Conservation (phyloP, 2,113 vertebrate genomes). For the Acrocephalus kingi region DNA sequence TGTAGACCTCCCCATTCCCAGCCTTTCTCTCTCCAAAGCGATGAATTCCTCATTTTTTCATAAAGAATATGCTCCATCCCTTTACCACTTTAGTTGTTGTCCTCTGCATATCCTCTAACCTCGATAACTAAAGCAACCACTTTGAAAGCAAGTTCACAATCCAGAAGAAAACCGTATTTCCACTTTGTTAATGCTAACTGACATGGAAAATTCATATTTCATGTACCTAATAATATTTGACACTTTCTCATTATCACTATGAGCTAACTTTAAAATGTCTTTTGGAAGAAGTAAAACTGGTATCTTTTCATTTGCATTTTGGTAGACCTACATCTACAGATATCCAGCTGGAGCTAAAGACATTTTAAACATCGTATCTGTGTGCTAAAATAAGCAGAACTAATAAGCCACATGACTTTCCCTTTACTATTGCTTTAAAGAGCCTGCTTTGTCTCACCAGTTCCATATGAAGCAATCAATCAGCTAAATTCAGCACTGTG, state of each 20-base stretch:
- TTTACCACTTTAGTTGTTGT: neutral
- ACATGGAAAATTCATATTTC: neutral
- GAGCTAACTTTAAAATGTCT: neutral
- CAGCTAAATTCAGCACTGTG: neutral
- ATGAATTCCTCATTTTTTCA: neutral
- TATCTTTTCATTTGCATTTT: too few species aligned
- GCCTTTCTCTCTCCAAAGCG: neutral
- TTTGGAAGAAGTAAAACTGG: too few species aligned
- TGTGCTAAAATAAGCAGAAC: neutral
- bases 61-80: neutral
- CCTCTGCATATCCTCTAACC: neutral
- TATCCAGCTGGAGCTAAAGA: too few species aligned
- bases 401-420: neutral
- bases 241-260: neutral
- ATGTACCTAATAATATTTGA: neutral
- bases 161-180: neutral
- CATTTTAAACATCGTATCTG: neutral
- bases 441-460: neutral
- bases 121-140: neutral
- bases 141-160: neutral
- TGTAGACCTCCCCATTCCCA: neutral
- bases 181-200: too few species aligned
- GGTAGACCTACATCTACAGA: too few species aligned
- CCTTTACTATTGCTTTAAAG: neutral
- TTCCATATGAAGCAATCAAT: neutral